phyloP scores from a whole-genome alignment of 2,113 vertebrate species.

The Ceyx cyanopectus region DNA sequence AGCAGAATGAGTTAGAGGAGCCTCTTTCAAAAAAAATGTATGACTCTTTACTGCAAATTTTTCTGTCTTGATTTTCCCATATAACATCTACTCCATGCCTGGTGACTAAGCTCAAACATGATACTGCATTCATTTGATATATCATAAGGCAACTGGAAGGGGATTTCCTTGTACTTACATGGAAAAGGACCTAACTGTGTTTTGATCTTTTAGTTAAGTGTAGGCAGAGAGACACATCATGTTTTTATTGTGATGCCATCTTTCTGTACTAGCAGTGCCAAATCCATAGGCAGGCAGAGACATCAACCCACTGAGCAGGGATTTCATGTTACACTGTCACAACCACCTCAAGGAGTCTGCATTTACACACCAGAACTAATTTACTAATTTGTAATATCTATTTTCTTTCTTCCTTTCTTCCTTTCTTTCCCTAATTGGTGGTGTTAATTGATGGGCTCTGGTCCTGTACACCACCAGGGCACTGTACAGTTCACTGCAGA shows the following conservation, averaged over 20 bases:
- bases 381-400: not conserved
- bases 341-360: not conserved
- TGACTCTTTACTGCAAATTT: not conserved
- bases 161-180: not conserved
- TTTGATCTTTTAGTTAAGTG: not conserved
- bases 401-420: not conserved
- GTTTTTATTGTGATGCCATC: not conserved
- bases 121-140: not conserved
- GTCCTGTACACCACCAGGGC: not conserved
- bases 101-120: constrained; percentile 2
- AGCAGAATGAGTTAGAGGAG: not conserved
- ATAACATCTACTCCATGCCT: not conserved
- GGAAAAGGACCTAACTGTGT: not conserved
- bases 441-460: not conserved
- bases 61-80: not conserved
- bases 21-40: not conserved
- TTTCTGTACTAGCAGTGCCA: not conserved
- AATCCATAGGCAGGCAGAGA: not conserved
- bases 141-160: not conserved
- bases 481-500: not conserved
- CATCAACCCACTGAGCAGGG: not conserved
- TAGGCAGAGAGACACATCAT: not conserved
- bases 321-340: not conserved
- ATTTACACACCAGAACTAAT: not conserved
- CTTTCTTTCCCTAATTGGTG: not conserved